Conservation (phyloP, 2,888 invertebrate species). For the Phragmatobia fuliginosa region DNA sequence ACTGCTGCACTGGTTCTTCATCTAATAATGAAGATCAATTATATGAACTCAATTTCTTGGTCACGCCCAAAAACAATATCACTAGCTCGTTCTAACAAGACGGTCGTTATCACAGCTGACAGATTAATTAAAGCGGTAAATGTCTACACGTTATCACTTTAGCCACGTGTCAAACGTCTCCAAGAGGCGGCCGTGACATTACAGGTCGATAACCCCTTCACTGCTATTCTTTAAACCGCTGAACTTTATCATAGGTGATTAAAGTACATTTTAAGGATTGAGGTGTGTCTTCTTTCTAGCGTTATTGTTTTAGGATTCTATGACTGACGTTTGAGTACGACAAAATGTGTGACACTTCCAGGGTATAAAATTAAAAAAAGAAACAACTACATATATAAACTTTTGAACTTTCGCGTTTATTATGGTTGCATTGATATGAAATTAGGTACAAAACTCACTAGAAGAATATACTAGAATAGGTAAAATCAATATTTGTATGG, state of each 20-base stretch:
- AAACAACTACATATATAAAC: too few relatives aligned
- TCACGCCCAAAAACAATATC: conserved; percentile 1
- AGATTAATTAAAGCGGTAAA: conserved; percentile 44
- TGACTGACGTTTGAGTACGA: too few relatives aligned
- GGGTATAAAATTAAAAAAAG: too few relatives aligned
- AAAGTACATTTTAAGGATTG: conserved; percentile 49
- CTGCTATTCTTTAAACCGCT: conserved; percentile 69
- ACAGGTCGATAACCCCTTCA: conserved; percentile 71
- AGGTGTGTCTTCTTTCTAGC: background rate
- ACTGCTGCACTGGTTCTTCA: background rate
- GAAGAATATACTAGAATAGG: too few relatives aligned
- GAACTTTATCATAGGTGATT: conserved; percentile 56
- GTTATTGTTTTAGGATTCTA: too few relatives aligned
- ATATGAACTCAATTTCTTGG: background rate
- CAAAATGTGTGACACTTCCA: too few relatives aligned
- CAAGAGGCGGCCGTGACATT: conserved; percentile 74
- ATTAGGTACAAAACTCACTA: too few relatives aligned
- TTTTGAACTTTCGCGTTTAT: too few relatives aligned
- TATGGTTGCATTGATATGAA: too few relatives aligned
- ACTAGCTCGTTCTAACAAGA: background rate
- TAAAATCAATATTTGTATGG: too few relatives aligned
- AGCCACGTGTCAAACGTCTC: conserved; percentile 59
- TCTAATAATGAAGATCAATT: background rate
- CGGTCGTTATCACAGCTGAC: conserved; percentile 23
- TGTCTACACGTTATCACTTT: conserved; percentile 57